Base-by-base conservation (phyloP, 2,113 vertebrate genomes). In the Elephantulus edwardii region DNA sequence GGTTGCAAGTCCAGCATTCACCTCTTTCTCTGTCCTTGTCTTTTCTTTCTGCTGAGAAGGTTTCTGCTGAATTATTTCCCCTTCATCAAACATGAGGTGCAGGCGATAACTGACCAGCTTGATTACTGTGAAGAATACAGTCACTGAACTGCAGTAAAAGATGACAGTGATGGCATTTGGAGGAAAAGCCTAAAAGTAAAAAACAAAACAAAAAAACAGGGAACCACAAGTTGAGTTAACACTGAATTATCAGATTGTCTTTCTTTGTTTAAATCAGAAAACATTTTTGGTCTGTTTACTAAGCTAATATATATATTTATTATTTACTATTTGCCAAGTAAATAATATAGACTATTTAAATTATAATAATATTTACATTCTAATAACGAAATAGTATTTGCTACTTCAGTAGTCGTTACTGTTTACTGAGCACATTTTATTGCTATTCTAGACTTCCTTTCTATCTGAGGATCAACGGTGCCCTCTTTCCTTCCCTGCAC, bases 31-130 rank as follows among this genome's bases (percentile, higher is more conserved):
- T 87, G 97, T 96, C 62, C 90, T 97, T 62, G 95, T 91, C 16
- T 97, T 98, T 96, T 97, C 98, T 89, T 97, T 97, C 93, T 98
- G 98, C 68, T 96, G 96, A 33, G 98, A 95, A 91, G 98, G 97
- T 86, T 95, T 98, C 6, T 97, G 98, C 88, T 98, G 98, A 93
- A 98, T 97, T 44, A 97, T 97, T 96, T 99, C 98, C 0, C 98
- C 99, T 95, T 98, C 97, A 68, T 99, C 99, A 46, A 99, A 99
- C 99, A 99, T 99, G 90, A 99, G 95, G 93, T 99, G 99, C 35
- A 99, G 98, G 71, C 98, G 98, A 74, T 99, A 99, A 97, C 98
- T 99, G 96, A 98, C 95, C 91, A 98, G 72, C 95, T 99, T 99
- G 97, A 99, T 99, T 83, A 98, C 77, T 60, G 99, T 96, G 96